Conservation (phyloP, 1,140 invertebrate species). For the Eufriesea mexicana region DNA sequence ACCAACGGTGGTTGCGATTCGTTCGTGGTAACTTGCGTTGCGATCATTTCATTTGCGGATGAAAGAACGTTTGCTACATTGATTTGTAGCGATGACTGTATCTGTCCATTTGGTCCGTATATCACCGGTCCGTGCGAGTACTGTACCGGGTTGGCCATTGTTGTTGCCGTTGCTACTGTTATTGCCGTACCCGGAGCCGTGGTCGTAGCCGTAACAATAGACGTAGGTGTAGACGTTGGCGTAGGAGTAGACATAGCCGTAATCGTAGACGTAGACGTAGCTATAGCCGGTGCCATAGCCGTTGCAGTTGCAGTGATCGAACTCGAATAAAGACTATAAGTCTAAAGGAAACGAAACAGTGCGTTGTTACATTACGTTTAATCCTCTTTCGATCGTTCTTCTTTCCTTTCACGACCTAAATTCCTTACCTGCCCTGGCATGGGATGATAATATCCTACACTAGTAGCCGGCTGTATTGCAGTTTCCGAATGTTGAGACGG, state of each 20-base stretch:
- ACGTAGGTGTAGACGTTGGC: too few relatives aligned
- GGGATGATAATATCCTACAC: conserved; percentile 74
- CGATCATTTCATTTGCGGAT: conserved; percentile 14
- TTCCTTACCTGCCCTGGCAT: conserved; percentile 60
- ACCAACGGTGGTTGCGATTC: conserved; percentile 73
- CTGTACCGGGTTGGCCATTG: conserved; percentile 74
- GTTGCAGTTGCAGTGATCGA: neutral
- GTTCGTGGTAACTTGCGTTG: conserved; percentile 55
- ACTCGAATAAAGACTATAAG: conserved; percentile 68
- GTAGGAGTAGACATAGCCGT: too few relatives aligned
- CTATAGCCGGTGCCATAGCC: neutral
- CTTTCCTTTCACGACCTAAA: neutral
- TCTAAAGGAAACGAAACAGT: conserved; percentile 53
- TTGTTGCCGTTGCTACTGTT: neutral
- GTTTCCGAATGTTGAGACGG: conserved; percentile 63
- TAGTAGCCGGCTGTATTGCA: conserved; percentile 64
- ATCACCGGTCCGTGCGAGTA: conserved; percentile 80
- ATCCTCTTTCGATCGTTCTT: neutral
- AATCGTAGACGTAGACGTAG: too few relatives aligned
- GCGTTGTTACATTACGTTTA: neutral
- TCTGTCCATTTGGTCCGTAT: conserved; percentile 77
- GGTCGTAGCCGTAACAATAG: conserved; percentile 47
- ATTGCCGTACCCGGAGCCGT: neutral
- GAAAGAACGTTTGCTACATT: conserved; percentile 19
- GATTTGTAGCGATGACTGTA: conserved; percentile 62